Percentiles rank a stretch among this genome's conserved stretches.
phyloP scores from a whole-genome alignment of 2,113 vertebrate genomes.

The Scalopus aquaticus region DNA sequence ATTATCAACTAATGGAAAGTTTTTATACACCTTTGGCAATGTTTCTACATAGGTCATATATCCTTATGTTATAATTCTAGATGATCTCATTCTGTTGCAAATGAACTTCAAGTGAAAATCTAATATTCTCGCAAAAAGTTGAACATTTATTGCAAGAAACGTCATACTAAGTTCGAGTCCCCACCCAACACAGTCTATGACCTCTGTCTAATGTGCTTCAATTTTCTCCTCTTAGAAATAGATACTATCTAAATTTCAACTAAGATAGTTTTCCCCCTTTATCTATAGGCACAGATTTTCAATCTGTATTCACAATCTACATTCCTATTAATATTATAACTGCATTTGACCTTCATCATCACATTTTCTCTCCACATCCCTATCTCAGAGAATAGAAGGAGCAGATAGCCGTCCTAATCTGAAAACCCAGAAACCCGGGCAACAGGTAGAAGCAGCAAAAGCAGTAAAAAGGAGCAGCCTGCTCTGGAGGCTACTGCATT shows the following conservation, averaged over 20 bases:
- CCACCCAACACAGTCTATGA: constrained; percentile 38
- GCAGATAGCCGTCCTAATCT: constrained; percentile 65
- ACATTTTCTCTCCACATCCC: neutral
- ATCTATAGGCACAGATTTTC: constrained; percentile 73
- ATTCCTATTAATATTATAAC: constrained; percentile 72
- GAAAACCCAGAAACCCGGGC: constrained; percentile 44
- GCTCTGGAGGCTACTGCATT: neutral
- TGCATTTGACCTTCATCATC: constrained; percentile 64
- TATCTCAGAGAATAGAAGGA: constrained; percentile 41
- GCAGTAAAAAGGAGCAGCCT: neutral
- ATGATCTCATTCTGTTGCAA: constrained; percentile 36
- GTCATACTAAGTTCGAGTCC: constrained; percentile 47
- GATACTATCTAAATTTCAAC: constrained; percentile 75
- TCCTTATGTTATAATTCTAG: constrained; percentile 34
- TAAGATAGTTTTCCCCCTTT: constrained; percentile 58
- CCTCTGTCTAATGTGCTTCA: constrained; percentile 66
- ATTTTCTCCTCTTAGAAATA: constrained; percentile 71
- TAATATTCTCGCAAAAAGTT: constrained; percentile 41
- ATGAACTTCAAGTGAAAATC: constrained; percentile 68
- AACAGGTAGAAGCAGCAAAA: neutral
- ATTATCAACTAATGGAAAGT: neutral
- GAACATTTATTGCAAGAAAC: constrained; percentile 43
- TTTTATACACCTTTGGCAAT: neutral
- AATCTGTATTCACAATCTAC: constrained; percentile 71
- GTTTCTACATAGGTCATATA: constrained; percentile 38